A percentile compares a stretch with the other conserved stretches of the same genome.
phyloP scores from a whole-genome alignment of 2,888 invertebrate genomes.

The Conchocele bisecta region DNA sequence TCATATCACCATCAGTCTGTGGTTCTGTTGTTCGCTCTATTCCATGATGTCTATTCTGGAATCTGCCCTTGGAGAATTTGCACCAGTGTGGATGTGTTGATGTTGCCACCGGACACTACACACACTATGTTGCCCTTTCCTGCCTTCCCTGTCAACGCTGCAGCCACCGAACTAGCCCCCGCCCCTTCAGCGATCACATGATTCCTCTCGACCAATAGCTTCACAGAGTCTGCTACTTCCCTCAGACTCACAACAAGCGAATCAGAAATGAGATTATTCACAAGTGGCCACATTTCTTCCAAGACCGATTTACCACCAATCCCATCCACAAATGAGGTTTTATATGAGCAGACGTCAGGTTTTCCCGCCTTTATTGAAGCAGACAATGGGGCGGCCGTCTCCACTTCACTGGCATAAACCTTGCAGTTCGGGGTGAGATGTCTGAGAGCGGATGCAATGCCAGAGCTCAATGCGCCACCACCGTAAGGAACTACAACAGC shows the following conservation, averaged over 20 bases:
- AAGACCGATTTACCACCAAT: conserved; percentile 76
- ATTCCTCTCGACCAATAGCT: conserved; percentile 74
- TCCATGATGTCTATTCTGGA: conserved; percentile 21
- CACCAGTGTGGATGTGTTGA: conserved; percentile 71
- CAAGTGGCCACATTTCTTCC: conserved; percentile 77
- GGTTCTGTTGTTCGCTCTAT: too few relatives aligned
- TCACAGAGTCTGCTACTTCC: conserved; percentile 74
- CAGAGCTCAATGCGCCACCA: conserved; percentile 77
- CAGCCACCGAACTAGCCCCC: conserved; percentile 77
- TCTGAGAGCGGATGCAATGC: conserved; percentile 76
- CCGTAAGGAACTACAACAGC: conserved; percentile 79
- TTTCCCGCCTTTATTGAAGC: conserved; percentile 69
- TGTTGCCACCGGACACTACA: conserved; percentile 80
- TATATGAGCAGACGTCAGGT: conserved; percentile 65
- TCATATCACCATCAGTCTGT: too few relatives aligned
- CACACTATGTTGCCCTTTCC: conserved; percentile 77
- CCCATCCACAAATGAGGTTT: conserved; percentile 78
- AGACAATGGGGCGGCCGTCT: conserved; percentile 75
- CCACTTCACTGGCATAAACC: conserved; percentile 77
- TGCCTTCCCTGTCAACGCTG: conserved; percentile 69
- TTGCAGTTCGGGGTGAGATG: conserved; percentile 68
- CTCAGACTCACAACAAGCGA: conserved; percentile 72
- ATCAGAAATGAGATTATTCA: conserved; percentile 66
- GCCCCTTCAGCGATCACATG: conserved; percentile 80
- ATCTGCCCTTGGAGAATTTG: conserved; percentile 61